Evolutionary conservation across 2,888 invertebrate species (phyloP), one percentile per base, ranked within the genome.

Genomic region (Yponomeuta cagnagella): DNA sequence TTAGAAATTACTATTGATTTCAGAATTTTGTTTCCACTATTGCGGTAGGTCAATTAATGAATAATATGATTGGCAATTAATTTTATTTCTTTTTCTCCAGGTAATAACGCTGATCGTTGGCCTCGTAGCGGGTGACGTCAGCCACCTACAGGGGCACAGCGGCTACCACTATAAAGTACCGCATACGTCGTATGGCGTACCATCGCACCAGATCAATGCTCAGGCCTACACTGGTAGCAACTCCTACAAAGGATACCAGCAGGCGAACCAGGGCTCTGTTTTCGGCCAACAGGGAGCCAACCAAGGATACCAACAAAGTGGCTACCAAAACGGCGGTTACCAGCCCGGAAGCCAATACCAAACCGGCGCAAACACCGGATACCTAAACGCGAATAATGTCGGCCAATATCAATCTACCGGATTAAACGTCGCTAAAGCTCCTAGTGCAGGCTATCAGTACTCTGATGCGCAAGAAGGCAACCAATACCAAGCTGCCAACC

Each of bases 91-190:
- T 79, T 75, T 75, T 74, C 85, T 86, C 10, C 85, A 91, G 91
- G 79, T 87, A 76, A 73, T 89, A 63, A 74, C 84, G 63, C 74
- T 83, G 63, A 74, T 78, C 31, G 73, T 87, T 15, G 86, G 87
- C 70, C 78, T 82, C n/a, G 88, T 76, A 31, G 75, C 80, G 8
- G 91, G 88, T 6, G 90, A 90, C 72, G 80, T 88, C 15, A 78
- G 85, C 9, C 63, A 65, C 58, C 79, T 85, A 3, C 15, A 31
- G 5, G 48, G 48, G 15, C n/a, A 15, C 10, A 12, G 48, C 37
- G 89, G 89, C 63, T 89, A 92, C 77, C 80, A 88, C 9, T 92
- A 92, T 79, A 84, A 88, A 72, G 82, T 82, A 30, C 92, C 92
- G 5, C 78, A 87, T 1, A 88, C 89, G 1, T 86, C 89, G 3